These are phyloP conservation scores for Zaprionus lineosus DNA, from an alignment of 2,888 invertebrate genomes.

Conservation along the genomic window DNA sequence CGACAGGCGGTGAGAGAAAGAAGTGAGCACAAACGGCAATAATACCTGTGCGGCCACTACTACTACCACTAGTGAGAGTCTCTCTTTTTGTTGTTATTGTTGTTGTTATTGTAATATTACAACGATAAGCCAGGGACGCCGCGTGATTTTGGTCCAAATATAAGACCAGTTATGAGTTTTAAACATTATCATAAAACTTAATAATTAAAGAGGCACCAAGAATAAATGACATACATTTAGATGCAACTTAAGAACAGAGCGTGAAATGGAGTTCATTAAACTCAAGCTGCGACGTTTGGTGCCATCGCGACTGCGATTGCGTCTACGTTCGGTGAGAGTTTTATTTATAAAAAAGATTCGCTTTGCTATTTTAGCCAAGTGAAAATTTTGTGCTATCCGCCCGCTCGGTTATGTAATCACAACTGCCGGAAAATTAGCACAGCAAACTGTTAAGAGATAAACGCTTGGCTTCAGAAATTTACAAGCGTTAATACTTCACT, in stretches of 20 bases:
- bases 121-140: constrained; percentile 47
- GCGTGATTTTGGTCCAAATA: constrained; percentile 50
- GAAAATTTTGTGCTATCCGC: constrained; percentile 33
- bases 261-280: constrained; percentile 52
- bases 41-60: constrained; percentile 22
- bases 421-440: constrained; percentile 49
- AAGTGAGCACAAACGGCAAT: too few relatives aligned
- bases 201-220: too few relatives aligned
- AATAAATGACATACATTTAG: not conserved
- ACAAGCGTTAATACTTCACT: constrained; percentile 11
- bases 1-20: not conserved
- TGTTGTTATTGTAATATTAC: constrained; percentile 57
- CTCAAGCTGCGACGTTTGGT: constrained; percentile 9
- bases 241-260: constrained; percentile 9
- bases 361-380: constrained; percentile 57
- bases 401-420: constrained; percentile 55
- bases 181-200: too few relatives aligned
- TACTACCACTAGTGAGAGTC: constrained; percentile 19
- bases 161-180: constrained; percentile 33
- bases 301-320: constrained; percentile 27
- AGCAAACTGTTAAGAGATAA: constrained; percentile 6
- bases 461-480: constrained; percentile 18
- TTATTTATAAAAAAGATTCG: constrained; percentile 61
- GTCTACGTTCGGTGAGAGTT: constrained; percentile 38
- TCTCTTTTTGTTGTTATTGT: constrained; percentile 13